A percentile compares a stretch with the other conserved stretches of the same genome.
Conservation (phyloP, 1,140 invertebrate species). For the Drosophila kikkawai region DNA sequence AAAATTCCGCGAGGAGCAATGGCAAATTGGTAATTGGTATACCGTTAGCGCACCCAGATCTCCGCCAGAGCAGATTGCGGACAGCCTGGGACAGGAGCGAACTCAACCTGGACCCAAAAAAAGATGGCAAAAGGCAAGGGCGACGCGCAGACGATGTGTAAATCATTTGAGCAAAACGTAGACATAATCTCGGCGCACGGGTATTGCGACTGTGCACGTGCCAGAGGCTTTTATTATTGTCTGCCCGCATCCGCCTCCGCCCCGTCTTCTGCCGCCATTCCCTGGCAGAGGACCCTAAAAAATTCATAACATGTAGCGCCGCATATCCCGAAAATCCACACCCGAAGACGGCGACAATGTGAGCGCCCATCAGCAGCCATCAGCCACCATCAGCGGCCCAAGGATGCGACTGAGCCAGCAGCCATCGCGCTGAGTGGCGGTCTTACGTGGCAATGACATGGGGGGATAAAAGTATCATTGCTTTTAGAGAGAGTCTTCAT, state of each 20-base stretch:
- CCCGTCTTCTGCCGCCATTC: slow-evolving; percentile 1
- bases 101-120: background rate
- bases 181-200: slow-evolving; percentile 65
- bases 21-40: slow-evolving; percentile 74
- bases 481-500: slow-evolving; percentile 49
- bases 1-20: slow-evolving; percentile 55
- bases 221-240: slow-evolving; percentile 55
- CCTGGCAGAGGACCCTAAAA: slow-evolving; percentile 34
- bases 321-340: slow-evolving; percentile 59
- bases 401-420: slow-evolving; percentile 49
- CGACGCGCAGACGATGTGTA: slow-evolving; percentile 51
- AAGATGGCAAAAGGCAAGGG: slow-evolving; percentile 2
- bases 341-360: slow-evolving; percentile 45
- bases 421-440: slow-evolving; percentile 51
- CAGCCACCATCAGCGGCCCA: slow-evolving; percentile 27
- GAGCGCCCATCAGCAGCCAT: slow-evolving; percentile 55
- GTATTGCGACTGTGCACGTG: slow-evolving; percentile 50
- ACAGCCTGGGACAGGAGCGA: slow-evolving; percentile 17
- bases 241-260: slow-evolving; percentile 6
- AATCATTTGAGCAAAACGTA: slow-evolving; percentile 74
- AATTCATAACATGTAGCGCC: slow-evolving; percentile 61
- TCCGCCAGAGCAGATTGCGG: slow-evolving; percentile 8
- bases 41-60: slow-evolving; percentile 51
- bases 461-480: slow-evolving; percentile 63
- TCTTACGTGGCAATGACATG: slow-evolving; percentile 64